A percentile compares a stretch with the other conserved stretches of the same genome.
Evolutionary conservation across 2,888 invertebrate species (phyloP).

Genomic region (Lochmaea crataegi): DNA sequence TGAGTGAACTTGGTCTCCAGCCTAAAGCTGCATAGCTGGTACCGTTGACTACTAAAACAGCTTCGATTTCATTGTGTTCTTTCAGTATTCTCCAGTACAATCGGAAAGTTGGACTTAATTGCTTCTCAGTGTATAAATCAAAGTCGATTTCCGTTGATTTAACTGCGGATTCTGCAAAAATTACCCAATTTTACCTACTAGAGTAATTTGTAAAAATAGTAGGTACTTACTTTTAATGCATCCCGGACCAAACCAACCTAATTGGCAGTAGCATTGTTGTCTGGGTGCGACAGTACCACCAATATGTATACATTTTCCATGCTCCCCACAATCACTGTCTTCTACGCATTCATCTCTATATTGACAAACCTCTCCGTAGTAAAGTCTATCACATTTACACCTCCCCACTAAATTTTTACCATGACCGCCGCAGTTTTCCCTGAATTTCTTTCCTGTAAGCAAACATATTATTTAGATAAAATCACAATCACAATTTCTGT

Average conservation of each 20-base stretch:
- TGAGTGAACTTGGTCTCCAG: conserved; percentile 87
- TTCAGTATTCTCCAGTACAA: conserved; percentile 88
- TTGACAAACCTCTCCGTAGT: conserved; percentile 87
- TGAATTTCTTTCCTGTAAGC: conserved; percentile 76
- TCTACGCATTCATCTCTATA: conserved; percentile 88
- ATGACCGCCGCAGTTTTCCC: conserved; percentile 86
- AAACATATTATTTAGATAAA: conserved; percentile 1
- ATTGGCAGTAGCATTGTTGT: conserved; percentile 89
- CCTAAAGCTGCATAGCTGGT: conserved; percentile 90
- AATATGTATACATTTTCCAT: conserved; percentile 87
- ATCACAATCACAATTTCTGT: neutral
- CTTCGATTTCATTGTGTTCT: conserved; percentile 87
- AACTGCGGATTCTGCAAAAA: conserved; percentile 75
- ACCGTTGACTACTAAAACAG: conserved; percentile 88
- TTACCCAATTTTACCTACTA: neutral
- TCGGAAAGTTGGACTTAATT: conserved; percentile 79
- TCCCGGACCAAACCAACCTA: conserved; percentile 87
- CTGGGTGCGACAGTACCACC: conserved; percentile 84
- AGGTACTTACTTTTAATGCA: conserved; percentile 82
- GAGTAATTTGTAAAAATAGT: no score
- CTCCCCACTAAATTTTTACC: conserved; percentile 83
- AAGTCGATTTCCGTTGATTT: conserved; percentile 80
- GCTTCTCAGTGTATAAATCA: conserved; percentile 75
- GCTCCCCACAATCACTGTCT: conserved; percentile 86
- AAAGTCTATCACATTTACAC: conserved; percentile 85